These are phyloP conservation scores for Cheilosia grossa DNA, from an alignment of 2,888 invertebrate species.

Conservation along the genomic window DNA sequence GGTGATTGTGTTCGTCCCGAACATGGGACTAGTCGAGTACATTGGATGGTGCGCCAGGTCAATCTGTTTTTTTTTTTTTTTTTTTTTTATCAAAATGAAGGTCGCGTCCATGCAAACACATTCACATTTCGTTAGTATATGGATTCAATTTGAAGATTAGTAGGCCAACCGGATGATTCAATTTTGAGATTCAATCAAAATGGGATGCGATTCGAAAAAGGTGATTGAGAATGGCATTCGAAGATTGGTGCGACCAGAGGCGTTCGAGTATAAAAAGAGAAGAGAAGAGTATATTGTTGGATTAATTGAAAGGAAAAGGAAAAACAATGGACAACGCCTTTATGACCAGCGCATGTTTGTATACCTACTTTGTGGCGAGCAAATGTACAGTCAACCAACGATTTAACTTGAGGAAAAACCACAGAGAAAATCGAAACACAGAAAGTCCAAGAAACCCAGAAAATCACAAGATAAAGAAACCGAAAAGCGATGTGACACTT, in stretches of 20 bases:
- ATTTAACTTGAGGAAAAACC: no score
- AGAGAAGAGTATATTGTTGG: conserved; percentile 47
- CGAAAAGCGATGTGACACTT: neutral
- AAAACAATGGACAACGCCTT: neutral
- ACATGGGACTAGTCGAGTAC: conserved; percentile 83
- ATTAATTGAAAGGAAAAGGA: conserved; percentile 17
- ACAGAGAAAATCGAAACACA: neutral
- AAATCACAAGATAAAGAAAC: neutral
- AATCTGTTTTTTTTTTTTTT: conserved; percentile 78
- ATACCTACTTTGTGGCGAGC: neutral
- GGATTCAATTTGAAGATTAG: conserved; percentile 57
- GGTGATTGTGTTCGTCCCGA: conserved; percentile 81
- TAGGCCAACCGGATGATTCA: conserved; percentile 54
- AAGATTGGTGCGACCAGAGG: neutral
- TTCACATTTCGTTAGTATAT: conserved; percentile 35
- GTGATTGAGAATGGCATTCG: conserved; percentile 10
- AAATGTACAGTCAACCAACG: neutral
- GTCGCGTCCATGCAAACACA: conserved; percentile 8
- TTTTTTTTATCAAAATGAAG: conserved; percentile 20
- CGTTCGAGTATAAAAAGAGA: conserved; percentile 41
- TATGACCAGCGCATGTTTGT: neutral
- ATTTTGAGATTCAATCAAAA: conserved; percentile 35
- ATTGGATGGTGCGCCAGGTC: conserved; percentile 83
- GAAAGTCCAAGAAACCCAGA: neutral
- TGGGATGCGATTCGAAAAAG: conserved; percentile 23